Conservation (phyloP, 2,797 vertebrate genomes). For the Falco novaeseelandiae region DNA sequence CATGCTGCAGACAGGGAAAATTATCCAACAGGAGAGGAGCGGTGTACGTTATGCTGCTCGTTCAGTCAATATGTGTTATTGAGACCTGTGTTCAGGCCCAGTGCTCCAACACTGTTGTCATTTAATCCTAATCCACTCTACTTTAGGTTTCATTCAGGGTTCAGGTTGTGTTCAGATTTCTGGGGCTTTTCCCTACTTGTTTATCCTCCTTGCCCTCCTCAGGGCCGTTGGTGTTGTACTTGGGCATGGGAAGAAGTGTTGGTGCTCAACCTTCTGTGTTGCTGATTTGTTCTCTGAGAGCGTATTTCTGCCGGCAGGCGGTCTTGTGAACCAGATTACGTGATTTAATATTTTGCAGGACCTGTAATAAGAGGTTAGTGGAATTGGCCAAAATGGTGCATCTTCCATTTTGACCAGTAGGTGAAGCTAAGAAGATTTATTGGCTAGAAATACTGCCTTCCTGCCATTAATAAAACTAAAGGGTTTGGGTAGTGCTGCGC, state of each 20-base stretch:
- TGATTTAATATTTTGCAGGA: not conserved
- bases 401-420: not conserved
- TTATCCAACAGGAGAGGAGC: not conserved
- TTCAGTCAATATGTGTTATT: not conserved
- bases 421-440: not conserved
- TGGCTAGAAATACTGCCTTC: not conserved
- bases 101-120: not conserved
- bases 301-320: not conserved
- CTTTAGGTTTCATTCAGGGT: not conserved
- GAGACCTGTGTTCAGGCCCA: not conserved
- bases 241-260: not conserved
- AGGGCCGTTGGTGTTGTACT: not conserved
- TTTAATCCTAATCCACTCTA: not conserved
- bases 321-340: not conserved
- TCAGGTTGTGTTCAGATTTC: not conserved
- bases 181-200: not conserved
- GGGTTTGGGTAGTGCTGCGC: not conserved
- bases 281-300: not conserved
- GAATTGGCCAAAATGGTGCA: not conserved
- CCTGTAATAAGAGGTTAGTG: not conserved
- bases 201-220: not conserved
- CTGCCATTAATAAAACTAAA: constrained; percentile 29
- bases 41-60: rapidly evolving
- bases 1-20: not conserved
- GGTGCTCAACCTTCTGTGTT: not conserved